Conservation (phyloP, 92 coral and sea anemone species). For the Epizoanthus ramosus region DNA sequence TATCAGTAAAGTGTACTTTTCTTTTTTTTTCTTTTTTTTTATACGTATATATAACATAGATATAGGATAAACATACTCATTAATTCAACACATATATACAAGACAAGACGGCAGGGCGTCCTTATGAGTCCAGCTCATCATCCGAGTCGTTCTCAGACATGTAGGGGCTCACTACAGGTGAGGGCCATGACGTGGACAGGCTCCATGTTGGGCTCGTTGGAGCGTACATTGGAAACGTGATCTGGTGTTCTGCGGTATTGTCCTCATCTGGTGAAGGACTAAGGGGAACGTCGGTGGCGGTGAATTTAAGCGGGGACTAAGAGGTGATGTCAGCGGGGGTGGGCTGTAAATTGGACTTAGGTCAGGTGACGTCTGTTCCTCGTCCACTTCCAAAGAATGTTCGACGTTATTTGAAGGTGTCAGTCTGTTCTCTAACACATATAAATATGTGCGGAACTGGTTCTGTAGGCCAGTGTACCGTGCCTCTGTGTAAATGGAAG, state of each 20-base stretch:
- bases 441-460: background rate
- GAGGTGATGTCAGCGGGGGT: background rate
- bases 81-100: no score
- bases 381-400: background rate
- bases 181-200: background rate
- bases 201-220: background rate
- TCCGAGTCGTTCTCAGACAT: background rate
- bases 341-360: background rate
- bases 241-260: background rate
- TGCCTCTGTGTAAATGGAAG: no score
- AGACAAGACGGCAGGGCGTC: background rate
- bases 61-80: no score
- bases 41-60: no score
- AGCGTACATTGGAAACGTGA: background rate
- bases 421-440: background rate
- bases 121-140: background rate
- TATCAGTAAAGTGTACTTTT: no score
- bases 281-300: conserved; percentile 11
- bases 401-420: background rate
- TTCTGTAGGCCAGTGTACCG: background rate
- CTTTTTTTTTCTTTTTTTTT: no score
- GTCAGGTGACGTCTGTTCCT: background rate
- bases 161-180: background rate
- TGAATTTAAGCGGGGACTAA: background rate
- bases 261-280: background rate